A percentile compares a stretch with the other conserved stretches of the same genome.
Evolutionary conservation across 1,140 invertebrate species (phyloP).

Genomic region (Meloidogyne exigua): DNA sequence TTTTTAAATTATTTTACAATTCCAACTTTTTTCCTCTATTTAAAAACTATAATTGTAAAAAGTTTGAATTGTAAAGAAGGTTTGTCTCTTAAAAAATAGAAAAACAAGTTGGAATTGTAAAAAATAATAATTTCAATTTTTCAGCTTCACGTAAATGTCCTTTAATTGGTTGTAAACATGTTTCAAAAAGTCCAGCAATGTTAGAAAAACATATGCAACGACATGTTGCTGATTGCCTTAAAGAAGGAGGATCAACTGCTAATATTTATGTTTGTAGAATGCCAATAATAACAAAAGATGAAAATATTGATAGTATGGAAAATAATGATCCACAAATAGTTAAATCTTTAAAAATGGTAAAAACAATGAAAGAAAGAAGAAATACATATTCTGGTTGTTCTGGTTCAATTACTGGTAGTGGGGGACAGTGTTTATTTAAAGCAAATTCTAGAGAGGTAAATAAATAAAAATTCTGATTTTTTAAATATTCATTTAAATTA

Average conservation of each 20-base stretch:
- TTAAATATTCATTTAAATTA: not conserved
- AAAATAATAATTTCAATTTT: constrained; percentile 7
- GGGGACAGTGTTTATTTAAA: not conserved
- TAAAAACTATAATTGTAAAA: too few species aligned
- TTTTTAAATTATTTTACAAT: too few species aligned
- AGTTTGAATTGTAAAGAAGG: too few species aligned
- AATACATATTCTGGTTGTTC: not conserved
- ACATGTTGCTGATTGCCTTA: constrained; percentile 49
- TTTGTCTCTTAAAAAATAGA: too few species aligned
- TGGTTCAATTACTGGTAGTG: not conserved
- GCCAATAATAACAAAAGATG: constrained; percentile 11
- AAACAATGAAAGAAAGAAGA: not conserved
- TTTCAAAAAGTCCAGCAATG: constrained; percentile 61
- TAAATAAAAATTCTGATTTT: not conserved
- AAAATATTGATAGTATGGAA: constrained; percentile 1
- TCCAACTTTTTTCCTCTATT: too few species aligned
- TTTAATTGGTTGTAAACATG: constrained; percentile 56
- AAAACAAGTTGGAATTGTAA: not conserved
- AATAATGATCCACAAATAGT: not conserved
- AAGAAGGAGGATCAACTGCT: constrained; percentile 38
- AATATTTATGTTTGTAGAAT: constrained; percentile 21
- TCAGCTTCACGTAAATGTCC: constrained; percentile 61
- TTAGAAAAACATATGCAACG: constrained; percentile 60
- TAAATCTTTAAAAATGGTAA: not conserved
- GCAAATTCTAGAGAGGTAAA: constrained; percentile 4